phyloP scores from a whole-genome alignment of 2,113 vertebrate genomes.

The Eretmodus cyanostictus region DNA sequence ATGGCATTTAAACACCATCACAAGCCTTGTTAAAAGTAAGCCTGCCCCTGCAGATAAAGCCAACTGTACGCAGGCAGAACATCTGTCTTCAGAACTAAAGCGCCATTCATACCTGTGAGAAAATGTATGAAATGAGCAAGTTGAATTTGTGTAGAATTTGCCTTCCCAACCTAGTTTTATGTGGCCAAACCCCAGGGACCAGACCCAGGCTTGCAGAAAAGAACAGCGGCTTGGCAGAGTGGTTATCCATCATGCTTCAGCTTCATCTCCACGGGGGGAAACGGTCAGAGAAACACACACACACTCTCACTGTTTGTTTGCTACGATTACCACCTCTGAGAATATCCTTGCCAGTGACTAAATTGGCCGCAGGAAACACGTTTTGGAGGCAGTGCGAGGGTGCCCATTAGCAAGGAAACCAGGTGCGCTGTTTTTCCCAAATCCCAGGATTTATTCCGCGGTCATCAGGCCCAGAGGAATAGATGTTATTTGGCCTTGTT shows the following conservation, averaged over 20 bases:
- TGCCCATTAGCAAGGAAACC: slow-evolving; percentile 58
- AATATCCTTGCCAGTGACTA: slow-evolving; percentile 45
- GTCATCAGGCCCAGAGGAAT: slow-evolving; percentile 44
- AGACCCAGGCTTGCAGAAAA: slow-evolving; percentile 30
- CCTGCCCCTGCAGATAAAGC: neutral
- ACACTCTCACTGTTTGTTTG: slow-evolving; percentile 37
- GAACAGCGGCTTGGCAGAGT: slow-evolving; percentile 39
- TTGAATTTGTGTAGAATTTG: slow-evolving; percentile 44
- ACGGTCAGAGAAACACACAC: slow-evolving; percentile 32
- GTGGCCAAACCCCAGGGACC: slow-evolving; percentile 12
- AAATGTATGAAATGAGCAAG: neutral
- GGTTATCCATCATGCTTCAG: slow-evolving; percentile 65
- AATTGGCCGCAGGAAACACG: slow-evolving; percentile 59
- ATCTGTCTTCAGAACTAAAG: neutral
- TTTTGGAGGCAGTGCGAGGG: slow-evolving; percentile 16
- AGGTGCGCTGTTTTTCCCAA: slow-evolving; percentile 50
- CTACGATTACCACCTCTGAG: slow-evolving; percentile 50
- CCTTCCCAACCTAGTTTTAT: slow-evolving; percentile 28
- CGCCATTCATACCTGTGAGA: neutral
- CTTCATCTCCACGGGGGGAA: slow-evolving; percentile 40
- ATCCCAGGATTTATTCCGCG: slow-evolving; percentile 48
- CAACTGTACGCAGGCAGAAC: neutral
- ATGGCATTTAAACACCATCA: neutral
- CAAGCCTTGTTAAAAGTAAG: neutral
- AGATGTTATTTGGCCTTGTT: slow-evolving; percentile 33